Percentiles rank a stretch among this genome's conserved stretches.
phyloP scores from a whole-genome alignment of 2,797 vertebrate genomes.

The Micromesistius poutassou region DNA sequence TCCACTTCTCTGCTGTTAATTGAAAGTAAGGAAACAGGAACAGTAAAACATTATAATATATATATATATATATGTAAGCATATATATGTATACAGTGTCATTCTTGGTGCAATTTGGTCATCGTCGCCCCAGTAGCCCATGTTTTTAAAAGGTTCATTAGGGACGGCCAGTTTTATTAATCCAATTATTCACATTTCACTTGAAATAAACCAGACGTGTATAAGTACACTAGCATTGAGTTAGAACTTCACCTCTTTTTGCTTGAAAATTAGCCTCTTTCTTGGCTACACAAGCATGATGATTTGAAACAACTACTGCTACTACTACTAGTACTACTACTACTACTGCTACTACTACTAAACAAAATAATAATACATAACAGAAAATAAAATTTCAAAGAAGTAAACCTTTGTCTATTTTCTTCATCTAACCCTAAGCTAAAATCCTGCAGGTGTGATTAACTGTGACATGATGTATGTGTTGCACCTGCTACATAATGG shows the following conservation, averaged over 20 bases:
- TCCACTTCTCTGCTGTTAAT: conserved; percentile 73
- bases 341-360: background rate
- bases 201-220: background rate
- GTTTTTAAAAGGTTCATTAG: conserved; percentile 36
- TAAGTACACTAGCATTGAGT: background rate
- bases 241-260: background rate
- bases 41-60: conserved; percentile 34
- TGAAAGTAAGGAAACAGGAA: conserved; percentile 53
- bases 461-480: background rate
- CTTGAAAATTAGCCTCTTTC: background rate
- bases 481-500: background rate
- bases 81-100: too few relatives aligned
- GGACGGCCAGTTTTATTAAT: background rate
- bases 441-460: background rate
- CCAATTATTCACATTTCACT: background rate
- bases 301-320: background rate
- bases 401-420: background rate
- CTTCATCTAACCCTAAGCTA: background rate
- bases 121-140: conserved; percentile 33
- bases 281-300: background rate
- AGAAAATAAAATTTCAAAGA: background rate
- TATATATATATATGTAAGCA: background rate
- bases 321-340: background rate
- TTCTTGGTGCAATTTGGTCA: conserved; percentile 7
- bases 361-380: background rate